Evolutionary conservation across 2,888 invertebrate genomes (phyloP).

Genomic region (Lagria hirta): DNA sequence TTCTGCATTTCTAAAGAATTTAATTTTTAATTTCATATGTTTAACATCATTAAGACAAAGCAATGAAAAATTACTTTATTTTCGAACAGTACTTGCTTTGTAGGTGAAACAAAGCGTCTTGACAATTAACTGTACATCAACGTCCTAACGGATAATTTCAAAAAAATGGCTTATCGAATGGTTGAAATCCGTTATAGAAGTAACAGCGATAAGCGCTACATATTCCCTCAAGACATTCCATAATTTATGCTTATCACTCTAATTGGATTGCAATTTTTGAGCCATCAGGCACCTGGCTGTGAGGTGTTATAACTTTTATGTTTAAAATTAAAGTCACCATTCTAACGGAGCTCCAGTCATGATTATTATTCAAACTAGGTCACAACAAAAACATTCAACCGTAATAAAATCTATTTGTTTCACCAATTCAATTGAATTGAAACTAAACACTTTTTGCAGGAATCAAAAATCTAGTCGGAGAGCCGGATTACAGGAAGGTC

Average conservation of each 20-base stretch:
- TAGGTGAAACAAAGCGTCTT: slow-evolving; percentile 6
- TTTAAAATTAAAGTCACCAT: not conserved
- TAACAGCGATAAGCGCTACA: slow-evolving; percentile 22
- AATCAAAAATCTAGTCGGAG: slow-evolving; percentile 64
- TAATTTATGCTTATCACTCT: not conserved
- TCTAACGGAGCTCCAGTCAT: not conserved
- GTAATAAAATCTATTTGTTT: slow-evolving; percentile 11
- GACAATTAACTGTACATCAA: slow-evolving; percentile 19
- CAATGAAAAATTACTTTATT: too few relatives aligned
- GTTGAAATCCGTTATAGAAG: slow-evolving; percentile 21
- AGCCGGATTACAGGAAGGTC: slow-evolving; percentile 68
- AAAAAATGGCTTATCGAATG: slow-evolving; percentile 19
- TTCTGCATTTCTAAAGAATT: too few relatives aligned
- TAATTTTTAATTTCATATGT: too few relatives aligned
- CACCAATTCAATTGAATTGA: slow-evolving; percentile 5
- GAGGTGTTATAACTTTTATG: slow-evolving; percentile 1
- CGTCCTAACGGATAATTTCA: slow-evolving; percentile 16
- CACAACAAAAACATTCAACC: slow-evolving; percentile 5
- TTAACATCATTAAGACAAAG: too few relatives aligned
- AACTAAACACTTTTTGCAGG: slow-evolving; percentile 50
- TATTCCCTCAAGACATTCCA: slow-evolving; percentile 7
- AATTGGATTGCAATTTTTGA: not conserved
- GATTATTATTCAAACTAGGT: slow-evolving; percentile 21
- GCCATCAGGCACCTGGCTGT: slow-evolving; percentile 1
- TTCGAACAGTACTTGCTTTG: too few relatives aligned